Percentiles rank a stretch among this genome's conserved stretches.
Evolutionary conservation across 2,113 vertebrate species (phyloP).

Genomic region (Leptodactylus fuscus): DNA sequence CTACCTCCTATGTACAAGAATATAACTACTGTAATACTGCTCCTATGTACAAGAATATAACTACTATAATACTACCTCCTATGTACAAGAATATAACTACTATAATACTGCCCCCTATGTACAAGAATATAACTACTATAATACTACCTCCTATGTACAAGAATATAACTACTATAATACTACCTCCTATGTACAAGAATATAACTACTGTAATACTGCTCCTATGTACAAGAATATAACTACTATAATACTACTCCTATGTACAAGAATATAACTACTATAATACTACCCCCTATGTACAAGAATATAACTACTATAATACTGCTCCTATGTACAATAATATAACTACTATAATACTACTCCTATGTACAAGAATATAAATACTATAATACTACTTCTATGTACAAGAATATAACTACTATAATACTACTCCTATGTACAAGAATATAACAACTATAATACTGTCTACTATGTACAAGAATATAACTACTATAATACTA

Average conservation of each 20-base stretch:
- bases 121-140: too few relatives aligned
- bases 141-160: too few relatives aligned
- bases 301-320: constrained; percentile 16
- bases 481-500: too few relatives aligned
- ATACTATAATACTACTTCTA: constrained; percentile 7
- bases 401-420: constrained; percentile 17
- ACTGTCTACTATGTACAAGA: too few relatives aligned
- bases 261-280: constrained; percentile 1
- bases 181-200: too few relatives aligned
- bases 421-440: not conserved
- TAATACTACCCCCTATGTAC: not conserved
- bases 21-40: constrained; percentile 14
- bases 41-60: too few relatives aligned
- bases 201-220: too few relatives aligned
- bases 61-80: too few relatives aligned
- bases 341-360: constrained; percentile 15
- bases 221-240: not conserved
- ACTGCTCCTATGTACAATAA: not conserved
- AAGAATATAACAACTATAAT: too few relatives aligned
- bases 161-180: too few relatives aligned
- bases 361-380: constrained; percentile 3
- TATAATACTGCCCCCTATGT: too few relatives aligned
- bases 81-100: too few relatives aligned
- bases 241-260: not conserved
- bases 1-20: constrained; percentile 2